phyloP scores from a whole-genome alignment of 2,888 invertebrate species.

The Andrena praecox region DNA sequence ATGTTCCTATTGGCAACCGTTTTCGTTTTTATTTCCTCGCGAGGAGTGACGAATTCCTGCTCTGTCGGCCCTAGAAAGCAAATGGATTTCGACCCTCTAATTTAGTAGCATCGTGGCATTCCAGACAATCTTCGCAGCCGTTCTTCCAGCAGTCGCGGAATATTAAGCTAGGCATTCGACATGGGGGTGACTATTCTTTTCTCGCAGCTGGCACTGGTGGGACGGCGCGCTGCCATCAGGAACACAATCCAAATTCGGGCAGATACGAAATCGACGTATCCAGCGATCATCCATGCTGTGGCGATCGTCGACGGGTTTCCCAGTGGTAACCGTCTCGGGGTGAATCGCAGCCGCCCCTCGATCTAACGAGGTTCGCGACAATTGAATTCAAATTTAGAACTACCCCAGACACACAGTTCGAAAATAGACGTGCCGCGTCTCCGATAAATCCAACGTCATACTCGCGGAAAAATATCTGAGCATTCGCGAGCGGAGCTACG shows the following conservation, averaged over 20 bases:
- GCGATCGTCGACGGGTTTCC: slow-evolving; percentile 54
- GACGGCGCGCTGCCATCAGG: slow-evolving; percentile 28
- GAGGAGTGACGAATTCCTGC: no score
- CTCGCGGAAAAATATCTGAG: neutral
- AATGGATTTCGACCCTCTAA: neutral
- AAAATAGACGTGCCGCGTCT: neutral
- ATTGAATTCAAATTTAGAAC: no score
- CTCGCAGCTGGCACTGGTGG: slow-evolving; percentile 49
- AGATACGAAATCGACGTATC: slow-evolving; percentile 37
- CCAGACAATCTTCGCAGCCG: neutral
- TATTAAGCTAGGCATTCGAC: slow-evolving; percentile 2
- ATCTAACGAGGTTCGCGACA: neutral
- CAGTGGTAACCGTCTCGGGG: slow-evolving; percentile 12
- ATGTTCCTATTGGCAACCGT: no score
- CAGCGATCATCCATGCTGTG: slow-evolving; percentile 42
- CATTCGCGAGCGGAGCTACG: neutral
- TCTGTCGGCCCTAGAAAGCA: no score
- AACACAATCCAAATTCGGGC: slow-evolving; percentile 52
- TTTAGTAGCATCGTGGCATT: neutral
- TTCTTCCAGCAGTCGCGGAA: neutral
- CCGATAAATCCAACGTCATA: no score
- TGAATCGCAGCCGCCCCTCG: neutral
- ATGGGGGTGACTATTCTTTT: slow-evolving; percentile 33
- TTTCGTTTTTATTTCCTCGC: no score
- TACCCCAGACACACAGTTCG: no score